Base-by-base conservation (phyloP, 1,140 invertebrate species). In the Oreohelix idahoensis region DNA sequence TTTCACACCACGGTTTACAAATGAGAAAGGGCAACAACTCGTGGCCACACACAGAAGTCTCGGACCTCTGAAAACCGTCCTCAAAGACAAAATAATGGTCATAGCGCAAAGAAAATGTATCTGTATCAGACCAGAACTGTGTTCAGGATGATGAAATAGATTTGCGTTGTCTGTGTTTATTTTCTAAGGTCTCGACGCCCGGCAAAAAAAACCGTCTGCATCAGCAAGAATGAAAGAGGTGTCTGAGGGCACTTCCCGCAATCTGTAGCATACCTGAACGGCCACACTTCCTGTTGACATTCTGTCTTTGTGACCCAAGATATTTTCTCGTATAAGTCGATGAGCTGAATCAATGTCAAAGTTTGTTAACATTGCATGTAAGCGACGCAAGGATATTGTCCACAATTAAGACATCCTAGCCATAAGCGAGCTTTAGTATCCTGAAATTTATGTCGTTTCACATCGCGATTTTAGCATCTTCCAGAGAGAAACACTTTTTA, bases 251-350 rank as follows among this genome's bases (percentile, higher is more conserved):
- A 66, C n/a, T 66, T n/a, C 53, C 5, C 32, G 17, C 29, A 17
- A 66, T 66, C n/a, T 66, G 29, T 35, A 32, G n/a, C 63, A 66
- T 66, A 66, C 63, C 63, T 66, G 63, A 66, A 66, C 29, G 63
- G 32, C 63, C 29, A 32, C 4, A 32, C 29, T 66, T 66, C 63
- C 29, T 66, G n/a, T 32, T 66, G 63, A 32, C 63, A 66, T 66
- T 66, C 63, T 66, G 63, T 5, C 8, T 17, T 66, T n/a, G 17
- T 35, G 29, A 66, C n/a, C 29, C 63, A 66, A 17, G 29, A 4
- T 66, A 8, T 58, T 58, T 58, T 58, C 4, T 58, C 20, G 20
- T 23, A 58, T 23, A n/a, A 15, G 17, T 11, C 8, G 17, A 11
- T 49, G 17, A 49, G 17, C 45, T 49, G 8, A 17, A 20, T 58